Evolutionary conservation across 2,113 vertebrate species (phyloP), one percentile per base, ranked within the genome.

Genomic region (Chloebia gouldiae): DNA sequence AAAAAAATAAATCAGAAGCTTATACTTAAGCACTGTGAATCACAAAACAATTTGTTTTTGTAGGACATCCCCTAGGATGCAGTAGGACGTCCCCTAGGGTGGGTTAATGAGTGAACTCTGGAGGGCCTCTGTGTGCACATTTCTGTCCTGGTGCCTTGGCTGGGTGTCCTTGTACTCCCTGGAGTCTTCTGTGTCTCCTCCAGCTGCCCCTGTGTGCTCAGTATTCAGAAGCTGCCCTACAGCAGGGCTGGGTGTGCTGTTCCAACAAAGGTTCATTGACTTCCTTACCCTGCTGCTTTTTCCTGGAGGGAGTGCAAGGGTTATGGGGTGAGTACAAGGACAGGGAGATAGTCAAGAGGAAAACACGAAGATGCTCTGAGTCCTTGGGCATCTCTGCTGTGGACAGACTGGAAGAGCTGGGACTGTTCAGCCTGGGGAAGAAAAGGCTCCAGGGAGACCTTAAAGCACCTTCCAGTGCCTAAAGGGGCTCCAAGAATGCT

Each of bases 361-460:
- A 39, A 39, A 20, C 61, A 60, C 0, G 0, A 31, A 42, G 63
- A 6, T 61, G 47, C 35, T 47, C 9, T 4, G 30, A 14, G n/a
- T 51, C 9, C 53, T 54, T 50, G 37, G 56, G 28, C n/a, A 12
- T 10, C 22, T 63, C 31, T 61, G 56, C 35, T 49, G 0, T 27
- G 18, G 56, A 31, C 15, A 14, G 71, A 12, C 42, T 77, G 56
- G 25, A 47, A 37, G 39, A 61, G 53, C 61, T 82, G 54, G 24
- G 19, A 9, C 4, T 39, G 4, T 30, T 73, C 20, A 68, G 37
- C 17, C 11, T 68, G 70, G 47, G 40, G 56, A 63, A 47, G 11
- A 25, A 73, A 53, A 63, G n/a, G 28, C 27, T 88, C 28, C 28
- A 44, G 9, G 12, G 35, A 17, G 6, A 63, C 40, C n/a, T 69